Base-by-base conservation (phyloP, 1,140 invertebrate genomes). In the Brevipalpus yothersi region DNA sequence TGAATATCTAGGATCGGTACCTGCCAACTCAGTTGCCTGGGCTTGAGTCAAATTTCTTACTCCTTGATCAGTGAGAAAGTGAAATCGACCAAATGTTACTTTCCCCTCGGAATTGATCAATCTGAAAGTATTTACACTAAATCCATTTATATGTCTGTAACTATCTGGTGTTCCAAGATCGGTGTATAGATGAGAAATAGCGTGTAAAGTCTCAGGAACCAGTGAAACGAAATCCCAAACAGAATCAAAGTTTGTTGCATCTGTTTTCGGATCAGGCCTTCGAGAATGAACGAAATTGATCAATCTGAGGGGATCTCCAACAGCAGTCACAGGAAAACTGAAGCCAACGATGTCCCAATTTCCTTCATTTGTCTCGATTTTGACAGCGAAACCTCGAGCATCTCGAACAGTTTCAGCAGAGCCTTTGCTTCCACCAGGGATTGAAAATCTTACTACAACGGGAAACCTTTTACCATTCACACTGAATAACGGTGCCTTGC, bases 321-420 rank as follows among this genome's bases (percentile, higher is more conserved):
- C 82, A 70, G 95, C 95, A 75, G 95, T 95, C 61, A 96, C 85
- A 0, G 92, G 91, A 0, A 89, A 94, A 68, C 95, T 95, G 70
- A 94, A 94, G 15, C 90, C 89, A 45, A 92, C 88, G 59, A 94
- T 70, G 76, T 96, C 91, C 89, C 89, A 95, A 68, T 88, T 84
- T 51, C 91, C 91, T 67, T 94, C 86, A 62, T 95, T 89, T 7
- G 91, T 92, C 70, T 95, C 95, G 68, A 95, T 89, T 69, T 95
- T 95, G 0, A 94, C 72, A 41, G 91, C 88, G 72, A 94, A 95
- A 59, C 91, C 91, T 66, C 90, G 77, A 7, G 87, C 86, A 75
- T 96, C 91, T 65, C 91, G 79, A 58, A 70, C 86, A 15, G 84
- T 87, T 68, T 89, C 86, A 41, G 86, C 83, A 5, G 87, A 91